These are phyloP conservation scores for Microtus ochrogaster DNA, from an alignment of 2,113 vertebrate genomes.

Conservation along the genomic window DNA sequence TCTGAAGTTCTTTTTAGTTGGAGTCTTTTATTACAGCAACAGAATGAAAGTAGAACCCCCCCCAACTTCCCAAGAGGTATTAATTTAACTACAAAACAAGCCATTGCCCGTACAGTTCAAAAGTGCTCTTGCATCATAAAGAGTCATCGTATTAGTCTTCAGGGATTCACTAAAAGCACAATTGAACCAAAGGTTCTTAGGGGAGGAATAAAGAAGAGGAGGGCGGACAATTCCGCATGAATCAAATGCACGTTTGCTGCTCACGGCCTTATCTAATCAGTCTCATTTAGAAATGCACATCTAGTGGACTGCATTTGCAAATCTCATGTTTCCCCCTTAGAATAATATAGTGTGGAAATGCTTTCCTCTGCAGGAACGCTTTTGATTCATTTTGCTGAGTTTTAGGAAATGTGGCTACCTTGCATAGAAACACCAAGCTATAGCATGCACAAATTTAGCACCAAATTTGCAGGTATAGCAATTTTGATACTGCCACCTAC, in stretches of 20 bases:
- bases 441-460: not conserved
- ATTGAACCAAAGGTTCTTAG: not conserved
- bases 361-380: conserved; percentile 48
- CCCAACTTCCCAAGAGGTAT: not conserved
- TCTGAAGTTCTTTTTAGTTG: not conserved
- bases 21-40: not conserved
- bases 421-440: not conserved
- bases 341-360: conserved; percentile 44
- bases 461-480: not conserved
- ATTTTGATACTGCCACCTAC: not conserved
- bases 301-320: conserved; percentile 54
- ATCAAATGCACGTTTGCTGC: not conserved
- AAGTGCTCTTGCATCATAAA: not conserved
- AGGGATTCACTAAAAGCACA: not conserved
- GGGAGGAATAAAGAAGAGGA: not conserved
- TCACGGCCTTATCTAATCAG: conserved; percentile 3
- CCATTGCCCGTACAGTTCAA: not conserved
- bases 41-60: not conserved
- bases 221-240: not conserved
- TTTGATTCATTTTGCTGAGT: conserved; percentile 60
- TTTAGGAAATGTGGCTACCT: conserved; percentile 37
- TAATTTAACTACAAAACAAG: conserved; percentile 15
- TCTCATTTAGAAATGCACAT: conserved; percentile 29
- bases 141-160: not conserved
- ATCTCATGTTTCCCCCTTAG: not conserved